Evolutionary conservation across 2,797 vertebrate genomes (phyloP), one percentile per base, ranked within the genome.

Genomic region (Aulostomus chinensis): DNA sequence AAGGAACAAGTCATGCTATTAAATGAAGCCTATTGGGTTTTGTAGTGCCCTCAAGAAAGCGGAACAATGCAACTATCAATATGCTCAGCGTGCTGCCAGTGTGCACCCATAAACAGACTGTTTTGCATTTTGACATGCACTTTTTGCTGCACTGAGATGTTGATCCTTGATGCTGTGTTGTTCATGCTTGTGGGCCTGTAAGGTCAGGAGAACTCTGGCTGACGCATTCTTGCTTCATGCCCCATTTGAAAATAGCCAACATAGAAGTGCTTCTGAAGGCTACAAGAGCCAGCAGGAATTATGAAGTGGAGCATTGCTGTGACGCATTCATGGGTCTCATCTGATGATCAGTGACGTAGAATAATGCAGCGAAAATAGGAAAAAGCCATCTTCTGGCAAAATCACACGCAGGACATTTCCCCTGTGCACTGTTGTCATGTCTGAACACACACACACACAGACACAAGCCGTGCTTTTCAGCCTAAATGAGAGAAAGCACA

Each of bases 341-440:
- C 59, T 68, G 47, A 65, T 60, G 48, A 69, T 50, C 60, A 21
- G 58, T 62, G 63, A 76, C 34, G 46, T 53, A 57, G 54, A 62
- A 71, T 65, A 63, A 68, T 48, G 57, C 3, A n/a, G 56, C 64
- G 63, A 61, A 59, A 67, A 63, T 59, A 68, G 63, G 46, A 55
- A 61, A 63, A 24, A 49, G 61, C 57, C 58, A 70, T 67, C 60
- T 72, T 66, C 33, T 35, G 35, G 58, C 37, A 29, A 52, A 58
- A 47, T 12, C 45, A 30, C 31, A 28, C n/a, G 2, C 29, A 34
- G 50, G 50, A 53, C 43, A 38, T 45, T 67, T 63, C 30, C 14
- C 49, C 22, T 41, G 42, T 10, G 29, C 8, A 21, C 9, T 33
- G 32, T 48, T 21, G 29, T n/a, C n/a, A n/a, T n/a, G n/a, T n/a